Evolutionary conservation across 2,888 invertebrate genomes (phyloP).

Genomic region (Chaetogeoica ovagalla): DNA sequence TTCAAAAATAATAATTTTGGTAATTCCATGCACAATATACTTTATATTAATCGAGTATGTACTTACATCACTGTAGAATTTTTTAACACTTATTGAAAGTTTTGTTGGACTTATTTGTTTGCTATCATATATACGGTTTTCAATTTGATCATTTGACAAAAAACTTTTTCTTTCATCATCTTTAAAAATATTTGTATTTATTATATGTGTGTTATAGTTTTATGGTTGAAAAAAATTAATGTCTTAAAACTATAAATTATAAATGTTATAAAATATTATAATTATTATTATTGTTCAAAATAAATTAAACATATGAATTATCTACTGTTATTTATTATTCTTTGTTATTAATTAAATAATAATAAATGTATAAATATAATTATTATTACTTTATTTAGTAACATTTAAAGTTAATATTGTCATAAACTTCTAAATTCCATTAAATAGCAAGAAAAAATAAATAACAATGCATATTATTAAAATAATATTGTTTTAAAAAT

Average conservation of each 20-base stretch:
- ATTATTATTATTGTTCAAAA: neutral
- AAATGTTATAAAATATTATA: neutral
- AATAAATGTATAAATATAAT: neutral
- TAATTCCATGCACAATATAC: slow-evolving; percentile 13
- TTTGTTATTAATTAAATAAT: neutral
- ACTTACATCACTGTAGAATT: slow-evolving; percentile 49
- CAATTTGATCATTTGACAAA: slow-evolving; percentile 3
- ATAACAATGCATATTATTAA: too few relatives aligned
- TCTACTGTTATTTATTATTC: neutral
- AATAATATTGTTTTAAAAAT: too few relatives aligned
- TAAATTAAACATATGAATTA: neutral
- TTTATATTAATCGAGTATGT: slow-evolving; percentile 4
- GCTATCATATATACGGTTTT: slow-evolving; percentile 27
- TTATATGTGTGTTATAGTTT: neutral
- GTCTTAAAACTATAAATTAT: neutral
- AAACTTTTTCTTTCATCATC: slow-evolving; percentile 21
- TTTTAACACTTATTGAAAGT: slow-evolving; percentile 42
- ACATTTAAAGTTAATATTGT: neutral
- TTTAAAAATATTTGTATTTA: slow-evolving; percentile 14
- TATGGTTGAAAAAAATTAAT: neutral
- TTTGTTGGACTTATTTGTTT: slow-evolving; percentile 45
- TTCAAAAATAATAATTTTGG: neutral
- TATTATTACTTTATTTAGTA: neutral
- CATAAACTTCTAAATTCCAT: neutral
- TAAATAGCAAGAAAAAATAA: too few relatives aligned